Evolutionary conservation across 2,797 vertebrate genomes (phyloP).

Genomic region (Triplophysa bombifrons): DNA sequence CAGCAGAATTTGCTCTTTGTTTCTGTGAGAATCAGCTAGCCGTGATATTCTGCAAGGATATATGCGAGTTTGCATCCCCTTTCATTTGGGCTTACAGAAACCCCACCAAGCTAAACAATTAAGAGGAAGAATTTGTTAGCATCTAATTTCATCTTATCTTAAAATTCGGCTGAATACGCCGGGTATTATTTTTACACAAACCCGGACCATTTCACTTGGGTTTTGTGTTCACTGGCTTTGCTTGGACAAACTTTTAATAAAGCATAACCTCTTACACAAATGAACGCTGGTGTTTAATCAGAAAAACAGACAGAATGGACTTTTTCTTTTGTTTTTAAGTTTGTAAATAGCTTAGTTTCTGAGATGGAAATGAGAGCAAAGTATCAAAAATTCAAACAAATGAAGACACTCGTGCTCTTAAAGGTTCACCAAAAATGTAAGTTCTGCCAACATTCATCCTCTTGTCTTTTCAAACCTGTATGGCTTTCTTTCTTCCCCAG

Average conservation of each 20-base stretch:
- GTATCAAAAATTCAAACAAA: background rate
- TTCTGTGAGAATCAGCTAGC: conserved; percentile 73
- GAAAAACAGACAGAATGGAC: background rate
- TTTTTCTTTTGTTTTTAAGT: conserved; percentile 14
- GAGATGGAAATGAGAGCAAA: conserved; percentile 17
- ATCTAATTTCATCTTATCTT: conserved; percentile 74
- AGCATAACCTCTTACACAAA: background rate
- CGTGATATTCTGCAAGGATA: conserved; percentile 69
- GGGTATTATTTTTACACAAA: conserved; percentile 2
- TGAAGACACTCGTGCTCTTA: background rate
- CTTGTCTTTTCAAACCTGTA: too few relatives aligned
- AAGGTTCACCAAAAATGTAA: too few relatives aligned
- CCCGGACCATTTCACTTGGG: conserved; percentile 17
- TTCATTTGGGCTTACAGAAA: conserved; percentile 78
- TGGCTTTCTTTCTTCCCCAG: too few relatives aligned
- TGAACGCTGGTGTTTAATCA: background rate
- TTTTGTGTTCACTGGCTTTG: background rate
- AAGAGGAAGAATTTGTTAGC: conserved; percentile 66
- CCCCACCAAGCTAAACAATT: conserved; percentile 76
- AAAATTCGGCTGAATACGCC: conserved; percentile 49
- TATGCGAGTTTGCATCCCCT: conserved; percentile 68
- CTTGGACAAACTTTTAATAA: conserved; percentile 13
- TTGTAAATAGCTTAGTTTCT: conserved; percentile 28
- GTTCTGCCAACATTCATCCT: too few relatives aligned
- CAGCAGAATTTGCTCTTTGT: conserved; percentile 75